Evolutionary conservation across 2,797 vertebrate genomes (phyloP), one percentile per base, ranked within the genome.

Genomic region (Luscinia luscinia): DNA sequence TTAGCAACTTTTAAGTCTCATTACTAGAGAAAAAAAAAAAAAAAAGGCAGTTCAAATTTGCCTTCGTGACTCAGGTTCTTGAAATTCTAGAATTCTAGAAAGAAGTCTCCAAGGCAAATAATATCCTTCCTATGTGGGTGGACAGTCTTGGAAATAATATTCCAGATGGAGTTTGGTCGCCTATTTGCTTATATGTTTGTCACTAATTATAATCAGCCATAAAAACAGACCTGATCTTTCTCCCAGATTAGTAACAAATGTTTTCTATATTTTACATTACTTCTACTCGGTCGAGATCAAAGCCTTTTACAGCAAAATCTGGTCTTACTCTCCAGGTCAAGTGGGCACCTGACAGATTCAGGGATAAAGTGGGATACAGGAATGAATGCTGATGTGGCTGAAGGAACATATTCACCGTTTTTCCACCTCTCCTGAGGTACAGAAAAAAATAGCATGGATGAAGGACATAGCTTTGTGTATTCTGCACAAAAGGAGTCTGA

Each of bases 101-200:
- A 79, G 32, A 90, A 92, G n/a, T 74, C 87, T 91, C 61, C 57
- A 58, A 91, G 67, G 89, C 89, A 91, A 64, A 80, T 91, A 92
- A 91, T 79, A 93, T 87, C 82, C 57, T 95, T 78, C 38, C 34
- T 93, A 66, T 2, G 75, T 92, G 78, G 84, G 87, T 79, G 62
- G 67, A 87, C 51, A 89, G 70, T 85, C 78, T 90, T 87, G 84
- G 68, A 90, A 90, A 91, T 92, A 94, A 87, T 94, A 96, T 80
- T 93, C 84, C 84, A 90, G 87, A 82, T 93, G 81, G 94, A 93
- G 68, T 90, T 94, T 62, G 12, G 45, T 94, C 0, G 12, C 63
- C 54, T 93, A 32, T 90, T 90, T 94, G 20, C 72, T 88, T 87
- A 28, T 59, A 64, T 85, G 52, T 89, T 90, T 94, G 85, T 93